Conservation (phyloP, 2,797 vertebrate species). For the Chelmon rostratus region DNA sequence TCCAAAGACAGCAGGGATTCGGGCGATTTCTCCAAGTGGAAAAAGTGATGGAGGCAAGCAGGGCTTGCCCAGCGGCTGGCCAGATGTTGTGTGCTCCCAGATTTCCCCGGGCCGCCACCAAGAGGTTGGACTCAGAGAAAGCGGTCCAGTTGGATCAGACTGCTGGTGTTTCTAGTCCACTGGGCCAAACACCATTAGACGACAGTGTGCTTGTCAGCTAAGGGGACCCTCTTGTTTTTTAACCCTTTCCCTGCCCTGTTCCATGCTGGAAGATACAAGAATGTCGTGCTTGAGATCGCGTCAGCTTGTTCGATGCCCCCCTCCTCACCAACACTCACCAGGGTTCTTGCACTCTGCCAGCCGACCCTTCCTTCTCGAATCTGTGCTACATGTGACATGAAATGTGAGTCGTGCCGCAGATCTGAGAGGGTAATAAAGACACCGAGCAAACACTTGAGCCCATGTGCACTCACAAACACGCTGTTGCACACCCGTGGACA, state of each 20-base stretch:
- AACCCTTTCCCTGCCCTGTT: slow-evolving; percentile 16
- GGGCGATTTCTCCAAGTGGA: slow-evolving; percentile 62
- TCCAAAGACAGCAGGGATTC: slow-evolving; percentile 65
- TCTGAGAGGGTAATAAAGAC: slow-evolving; percentile 70
- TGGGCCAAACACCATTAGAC: slow-evolving; percentile 36
- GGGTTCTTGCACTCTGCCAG: slow-evolving; percentile 37
- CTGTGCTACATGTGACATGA: slow-evolving; percentile 77
- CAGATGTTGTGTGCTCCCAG: slow-evolving; percentile 67
- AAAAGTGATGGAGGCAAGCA: slow-evolving; percentile 65
- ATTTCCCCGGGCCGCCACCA: slow-evolving; percentile 57
- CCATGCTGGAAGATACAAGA: slow-evolving; percentile 25
- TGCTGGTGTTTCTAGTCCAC: slow-evolving; percentile 49
- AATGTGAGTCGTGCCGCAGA: slow-evolving; percentile 68
- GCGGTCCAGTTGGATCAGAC: slow-evolving; percentile 41
- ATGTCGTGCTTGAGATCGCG: slow-evolving; percentile 42
- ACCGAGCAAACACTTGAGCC: slow-evolving; percentile 51
- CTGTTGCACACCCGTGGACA: slow-evolving; percentile 12
- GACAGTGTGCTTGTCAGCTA: slow-evolving; percentile 48
- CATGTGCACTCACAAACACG: slow-evolving; percentile 47
- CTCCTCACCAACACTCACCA: slow-evolving; percentile 24
- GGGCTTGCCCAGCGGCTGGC: slow-evolving; percentile 63
- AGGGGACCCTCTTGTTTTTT: slow-evolving; percentile 19
- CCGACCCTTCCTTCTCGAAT: slow-evolving; percentile 57
- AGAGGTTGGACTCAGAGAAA: slow-evolving; percentile 55
- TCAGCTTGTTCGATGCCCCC: slow-evolving; percentile 19